A percentile compares a stretch with the other conserved stretches of the same genome.
phyloP scores from a whole-genome alignment of 2,888 invertebrate genomes.

The Poecilobothrus nobilitatus region DNA sequence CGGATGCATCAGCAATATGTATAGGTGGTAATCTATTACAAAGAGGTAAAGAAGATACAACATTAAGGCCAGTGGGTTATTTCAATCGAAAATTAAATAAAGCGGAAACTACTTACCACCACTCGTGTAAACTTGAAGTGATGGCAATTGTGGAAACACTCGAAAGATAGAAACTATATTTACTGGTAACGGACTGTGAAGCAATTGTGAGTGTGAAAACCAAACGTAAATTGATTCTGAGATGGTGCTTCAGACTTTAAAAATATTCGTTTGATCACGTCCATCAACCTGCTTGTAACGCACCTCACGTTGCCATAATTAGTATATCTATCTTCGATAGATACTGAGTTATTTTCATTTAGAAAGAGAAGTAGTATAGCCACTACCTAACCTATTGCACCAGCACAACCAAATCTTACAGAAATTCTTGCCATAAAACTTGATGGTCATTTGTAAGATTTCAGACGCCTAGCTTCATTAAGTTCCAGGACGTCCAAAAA shows the following conservation, averaged over 20 bases:
- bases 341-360: too few relatives aligned
- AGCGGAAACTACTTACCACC: neutral
- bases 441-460: too few relatives aligned
- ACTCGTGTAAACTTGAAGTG: slow-evolving; percentile 27
- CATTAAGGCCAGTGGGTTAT: neutral
- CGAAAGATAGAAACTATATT: slow-evolving; percentile 27
- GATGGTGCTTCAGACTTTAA: slow-evolving; percentile 29
- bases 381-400: too few relatives aligned
- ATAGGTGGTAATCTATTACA: neutral
- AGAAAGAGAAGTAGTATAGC: too few relatives aligned
- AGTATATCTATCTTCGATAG: too few relatives aligned
- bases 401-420: too few relatives aligned
- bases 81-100: neutral
- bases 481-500: too few relatives aligned
- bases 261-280: slow-evolving; percentile 26
- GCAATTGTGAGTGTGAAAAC: slow-evolving; percentile 26
- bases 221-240: slow-evolving; percentile 29
- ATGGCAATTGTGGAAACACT: slow-evolving; percentile 26
- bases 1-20: neutral
- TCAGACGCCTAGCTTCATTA: too few relatives aligned
- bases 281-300: slow-evolving; percentile 25
- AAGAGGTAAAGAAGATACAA: neutral
- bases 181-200: slow-evolving; percentile 30
- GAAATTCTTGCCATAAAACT: too few relatives aligned
- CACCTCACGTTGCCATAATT: slow-evolving; percentile 19